phyloP scores from a whole-genome alignment of 2,888 invertebrate genomes.

The Ophion ventricosus region DNA sequence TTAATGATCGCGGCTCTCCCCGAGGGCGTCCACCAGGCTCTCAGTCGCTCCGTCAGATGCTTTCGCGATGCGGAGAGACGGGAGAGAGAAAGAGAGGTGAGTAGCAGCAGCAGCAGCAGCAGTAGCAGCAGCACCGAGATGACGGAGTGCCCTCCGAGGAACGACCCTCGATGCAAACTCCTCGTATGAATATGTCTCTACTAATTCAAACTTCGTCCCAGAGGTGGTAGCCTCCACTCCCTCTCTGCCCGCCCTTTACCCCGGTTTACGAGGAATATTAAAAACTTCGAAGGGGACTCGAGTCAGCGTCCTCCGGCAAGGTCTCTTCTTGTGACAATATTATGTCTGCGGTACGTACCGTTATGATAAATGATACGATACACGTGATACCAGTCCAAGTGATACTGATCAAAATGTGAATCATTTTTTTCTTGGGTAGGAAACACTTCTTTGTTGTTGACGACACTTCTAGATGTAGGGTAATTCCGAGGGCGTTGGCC shows the following conservation, averaged over 20 bases:
- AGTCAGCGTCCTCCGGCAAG: conserved; percentile 51
- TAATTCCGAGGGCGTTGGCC: too few species aligned
- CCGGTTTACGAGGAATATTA: conserved; percentile 82
- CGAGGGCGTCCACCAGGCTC: conserved; percentile 78
- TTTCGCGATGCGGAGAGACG: conserved; percentile 59
- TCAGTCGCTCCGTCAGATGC: conserved; percentile 64
- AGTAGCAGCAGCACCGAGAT: conserved; percentile 80
- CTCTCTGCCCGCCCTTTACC: conserved; percentile 37
- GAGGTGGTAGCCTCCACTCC: conserved; percentile 77
- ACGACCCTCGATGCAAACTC: conserved; percentile 83
- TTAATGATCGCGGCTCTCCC: conserved; percentile 81
- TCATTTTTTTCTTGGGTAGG: not conserved
- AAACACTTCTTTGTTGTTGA: not conserved
- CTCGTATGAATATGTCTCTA: conserved; percentile 84
- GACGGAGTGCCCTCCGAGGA: conserved; percentile 83
- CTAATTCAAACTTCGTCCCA: conserved; percentile 84
- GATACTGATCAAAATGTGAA: not conserved
- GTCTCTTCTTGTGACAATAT: conserved; percentile 53
- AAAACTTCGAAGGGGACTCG: conserved; percentile 77
- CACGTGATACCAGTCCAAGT: not conserved
- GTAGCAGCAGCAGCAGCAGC: conserved; percentile 73
- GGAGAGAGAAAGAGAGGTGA: conserved; percentile 71
- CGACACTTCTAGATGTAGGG: not conserved
- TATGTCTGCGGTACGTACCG: conserved; percentile 6
- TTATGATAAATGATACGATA: conserved; percentile 28